A percentile compares a stretch with the other conserved stretches of the same genome.
Conservation (phyloP, 2,888 invertebrate species). For the Venusia cambrica region DNA sequence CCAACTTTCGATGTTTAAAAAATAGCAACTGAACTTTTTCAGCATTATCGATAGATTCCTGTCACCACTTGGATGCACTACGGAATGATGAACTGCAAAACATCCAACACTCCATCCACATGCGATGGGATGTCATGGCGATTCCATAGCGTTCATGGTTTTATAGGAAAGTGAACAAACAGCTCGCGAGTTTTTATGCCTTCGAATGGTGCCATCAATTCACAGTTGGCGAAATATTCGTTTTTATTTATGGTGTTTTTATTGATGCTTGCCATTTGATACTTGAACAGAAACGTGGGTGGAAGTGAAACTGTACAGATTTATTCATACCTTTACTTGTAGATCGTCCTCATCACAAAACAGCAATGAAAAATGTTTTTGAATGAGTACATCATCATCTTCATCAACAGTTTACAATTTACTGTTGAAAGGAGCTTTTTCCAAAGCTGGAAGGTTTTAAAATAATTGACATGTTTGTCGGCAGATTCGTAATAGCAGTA, state of each 20-base stretch:
- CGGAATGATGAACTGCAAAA: conserved; percentile 57
- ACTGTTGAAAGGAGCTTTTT: too few species aligned
- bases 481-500: too few species aligned
- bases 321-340: conserved; percentile 12
- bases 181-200: conserved; percentile 18
- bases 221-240: conserved; percentile 26
- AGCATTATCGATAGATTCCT: conserved; percentile 29
- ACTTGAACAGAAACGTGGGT: conserved; percentile 11
- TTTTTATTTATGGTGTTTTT: conserved; percentile 29
- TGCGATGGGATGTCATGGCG: conserved; percentile 28
- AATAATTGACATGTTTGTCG: too few species aligned
- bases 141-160: conserved; percentile 23
- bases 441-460: too few species aligned
- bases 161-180: conserved; percentile 26
- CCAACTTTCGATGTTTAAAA: too few species aligned
- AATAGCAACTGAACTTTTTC: too few species aligned
- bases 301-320: conserved; percentile 10
- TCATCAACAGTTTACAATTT: too few species aligned
- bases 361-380: too few species aligned
- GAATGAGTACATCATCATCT: too few species aligned
- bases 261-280: conserved; percentile 20
- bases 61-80: conserved; percentile 45
- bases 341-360: too few species aligned
- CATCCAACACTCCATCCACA: conserved; percentile 34
- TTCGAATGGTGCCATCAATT: conserved; percentile 28